Conservation (phyloP, 1,140 invertebrate species). For the Heliothis virescens region DNA sequence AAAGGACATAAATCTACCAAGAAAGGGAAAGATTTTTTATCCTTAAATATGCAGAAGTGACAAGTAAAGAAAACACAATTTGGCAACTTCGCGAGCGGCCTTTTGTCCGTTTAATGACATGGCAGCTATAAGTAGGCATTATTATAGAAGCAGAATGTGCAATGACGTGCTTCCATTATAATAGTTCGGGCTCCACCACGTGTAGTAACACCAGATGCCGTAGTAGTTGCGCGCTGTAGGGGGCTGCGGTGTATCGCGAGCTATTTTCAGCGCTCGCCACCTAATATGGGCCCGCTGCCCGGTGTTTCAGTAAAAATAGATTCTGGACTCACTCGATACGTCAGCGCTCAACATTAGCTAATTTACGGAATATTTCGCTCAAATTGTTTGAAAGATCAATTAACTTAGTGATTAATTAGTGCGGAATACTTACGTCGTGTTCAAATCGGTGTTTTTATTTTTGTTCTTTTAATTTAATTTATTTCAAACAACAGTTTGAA, state of each 20-base stretch:
- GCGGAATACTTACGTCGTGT: too few species aligned
- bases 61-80: too few species aligned
- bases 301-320: slow-evolving; percentile 82
- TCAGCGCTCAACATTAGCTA: slow-evolving; percentile 7
- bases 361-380: slow-evolving; percentile 21
- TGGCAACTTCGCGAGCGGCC: too few species aligned
- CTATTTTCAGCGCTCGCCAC: slow-evolving; percentile 79
- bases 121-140: too few species aligned
- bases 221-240: slow-evolving; percentile 60
- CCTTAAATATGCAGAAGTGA: too few species aligned
- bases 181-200: slow-evolving; percentile 6
- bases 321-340: slow-evolving; percentile 51
- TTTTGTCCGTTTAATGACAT: too few species aligned
- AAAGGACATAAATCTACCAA: too few species aligned
- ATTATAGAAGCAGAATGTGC: too few species aligned
- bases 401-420: neutral
- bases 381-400: slow-evolving; percentile 8
- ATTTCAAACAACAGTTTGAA: neutral
- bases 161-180: neutral
- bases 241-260: slow-evolving; percentile 61
- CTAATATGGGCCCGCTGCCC: slow-evolving; percentile 84
- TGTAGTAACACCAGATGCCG: slow-evolving; percentile 33
- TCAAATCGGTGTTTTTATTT: neutral
- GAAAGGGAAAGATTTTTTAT: too few species aligned
- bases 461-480: neutral